Base-by-base conservation (phyloP, 2,113 vertebrate species). In the Podiceps cristatus region DNA sequence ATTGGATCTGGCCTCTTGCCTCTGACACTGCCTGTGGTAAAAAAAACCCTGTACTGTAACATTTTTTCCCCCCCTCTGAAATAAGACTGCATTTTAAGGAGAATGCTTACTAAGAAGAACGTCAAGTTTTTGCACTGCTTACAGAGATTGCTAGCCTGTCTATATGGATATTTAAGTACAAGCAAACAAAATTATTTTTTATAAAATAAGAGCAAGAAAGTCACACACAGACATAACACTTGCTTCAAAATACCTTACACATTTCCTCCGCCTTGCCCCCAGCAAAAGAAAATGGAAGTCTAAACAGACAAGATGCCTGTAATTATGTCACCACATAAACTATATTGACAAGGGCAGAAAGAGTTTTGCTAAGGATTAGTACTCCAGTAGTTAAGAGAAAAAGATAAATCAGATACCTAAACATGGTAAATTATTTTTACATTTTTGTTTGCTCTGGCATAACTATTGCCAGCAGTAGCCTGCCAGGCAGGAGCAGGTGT, bases 1-100 rank as follows among this genome's bases (percentile, higher is more conserved):
- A 96, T 86, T 91, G 77, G 81, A 85, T 94, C 86, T 93, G 91
- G 94, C 74, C 77, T 93, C 77, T 75, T 73, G 42, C 59, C 83
- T 93, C 71, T 74, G 71, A 95, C 19, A 42, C 53, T 71, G 91
- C 84, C 93, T 90, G 77, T 83, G 77, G 89, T 91, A n/a, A 91
- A 78, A 72, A 53, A 17, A 29, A 11, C 4, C 4, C 63, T 66
- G 40, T 56, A 79, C 58, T 35, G 69, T 64, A 88, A 73, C 68
- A 62, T 42, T 76, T 86, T 49, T 75, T 37, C 24, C 18, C 42
- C 20, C 49, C 20, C 49, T 89, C 62, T 73, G 75, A 88, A 88
- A 64, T 42, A 82, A 88, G 87, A 91, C 0, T 88, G 77, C 5
- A 40, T 83, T 91, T 93, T 94, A 86, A 95, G 45, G 11, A 68